Evolutionary conservation across 92 coral and sea anemone species (phyloP).

Genomic region (Palythoa caribaeorum): DNA sequence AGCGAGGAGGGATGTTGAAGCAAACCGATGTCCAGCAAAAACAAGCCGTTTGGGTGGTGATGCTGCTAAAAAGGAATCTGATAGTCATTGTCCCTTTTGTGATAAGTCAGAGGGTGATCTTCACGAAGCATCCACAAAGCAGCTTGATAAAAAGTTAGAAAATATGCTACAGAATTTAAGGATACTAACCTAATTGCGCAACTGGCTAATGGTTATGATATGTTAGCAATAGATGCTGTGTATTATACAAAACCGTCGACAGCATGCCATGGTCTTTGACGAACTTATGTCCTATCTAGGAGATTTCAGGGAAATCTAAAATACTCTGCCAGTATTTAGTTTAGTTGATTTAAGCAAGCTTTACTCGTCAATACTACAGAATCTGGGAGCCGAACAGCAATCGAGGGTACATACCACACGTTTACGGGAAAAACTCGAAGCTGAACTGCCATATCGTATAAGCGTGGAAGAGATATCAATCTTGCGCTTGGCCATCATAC

Average conservation of each 20-base stretch:
- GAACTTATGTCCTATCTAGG: slow-evolving; percentile 68
- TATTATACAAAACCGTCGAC: slow-evolving; percentile 53
- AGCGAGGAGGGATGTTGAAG: slow-evolving; percentile 31
- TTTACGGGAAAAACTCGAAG: slow-evolving; percentile 44
- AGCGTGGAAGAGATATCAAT: slow-evolving; percentile 49
- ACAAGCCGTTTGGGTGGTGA: slow-evolving; percentile 49
- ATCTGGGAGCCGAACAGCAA: slow-evolving; percentile 46
- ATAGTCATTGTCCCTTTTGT: slow-evolving; percentile 56
- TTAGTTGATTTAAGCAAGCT: not conserved
- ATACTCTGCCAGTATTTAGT: too few species aligned
- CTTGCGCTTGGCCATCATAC: slow-evolving; percentile 42
- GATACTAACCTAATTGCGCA: slow-evolving; percentile 62
- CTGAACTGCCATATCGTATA: slow-evolving; percentile 56
- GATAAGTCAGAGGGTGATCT: slow-evolving; percentile 50
- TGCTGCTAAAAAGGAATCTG: not conserved
- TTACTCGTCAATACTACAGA: slow-evolving; percentile 38
- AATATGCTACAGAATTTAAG: slow-evolving; percentile 58
- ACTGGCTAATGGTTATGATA: slow-evolving; percentile 58
- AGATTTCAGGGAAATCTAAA: not conserved
- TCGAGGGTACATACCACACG: slow-evolving; percentile 48
- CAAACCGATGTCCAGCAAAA: slow-evolving; percentile 47
- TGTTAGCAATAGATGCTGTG: slow-evolving; percentile 71
- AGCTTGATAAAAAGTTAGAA: slow-evolving; percentile 61
- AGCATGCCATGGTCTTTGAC: slow-evolving; percentile 70
- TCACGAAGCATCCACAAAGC: slow-evolving; percentile 57